Evolutionary conservation across 2,113 vertebrate species (phyloP), one percentile per base, ranked within the genome.

Genomic region (Oxygymnocypris stewartii): DNA sequence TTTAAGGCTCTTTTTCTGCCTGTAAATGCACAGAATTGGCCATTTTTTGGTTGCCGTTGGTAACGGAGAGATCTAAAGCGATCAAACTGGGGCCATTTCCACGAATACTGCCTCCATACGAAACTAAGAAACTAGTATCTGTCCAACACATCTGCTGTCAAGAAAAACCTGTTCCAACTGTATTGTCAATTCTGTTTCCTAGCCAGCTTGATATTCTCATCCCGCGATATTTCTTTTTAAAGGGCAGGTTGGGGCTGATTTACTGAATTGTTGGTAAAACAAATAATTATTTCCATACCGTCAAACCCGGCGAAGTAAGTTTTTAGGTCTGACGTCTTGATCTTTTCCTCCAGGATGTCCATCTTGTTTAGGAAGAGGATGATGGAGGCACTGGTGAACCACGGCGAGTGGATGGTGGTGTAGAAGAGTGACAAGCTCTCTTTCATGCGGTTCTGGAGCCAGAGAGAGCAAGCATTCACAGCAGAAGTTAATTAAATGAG

Each of bases 321-420:
- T 44, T 93, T 90, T 88, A 98, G 91, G 89, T 98, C 96, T 0
- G 97, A 98, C 0, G 90, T 93, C 85, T 90, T 87, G 84, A 97
- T 93, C 93, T 98, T 98, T 88, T 98, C 96, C 23, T 94, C 94
- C 80, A 98, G 91, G 90, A 98, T 95, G 92, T 98, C 97, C 3
- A 94, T 96, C 92, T 98, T 98, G 93, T 98, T 98, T 89, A 98
- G 96, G 90, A 98, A 98, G 88, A 98, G 96, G 91, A 98, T 97
- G 86, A 97, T 95, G 0, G 96, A 97, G 2, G 96, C 93, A 79
- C 87, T 94, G 83, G 74, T 86, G 91, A 98, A 98, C 96, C 96
- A 98, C 1, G 93, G 92, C 1, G 96, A 96, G 51, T 97, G 96
- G 91, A 97, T 95, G 91, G 97, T 96, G 82, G 96, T 97, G 85